Percentiles rank a stretch among this genome's conserved stretches.
phyloP scores from a whole-genome alignment of 2,113 vertebrate species.

The Corydoras sp. region DNA sequence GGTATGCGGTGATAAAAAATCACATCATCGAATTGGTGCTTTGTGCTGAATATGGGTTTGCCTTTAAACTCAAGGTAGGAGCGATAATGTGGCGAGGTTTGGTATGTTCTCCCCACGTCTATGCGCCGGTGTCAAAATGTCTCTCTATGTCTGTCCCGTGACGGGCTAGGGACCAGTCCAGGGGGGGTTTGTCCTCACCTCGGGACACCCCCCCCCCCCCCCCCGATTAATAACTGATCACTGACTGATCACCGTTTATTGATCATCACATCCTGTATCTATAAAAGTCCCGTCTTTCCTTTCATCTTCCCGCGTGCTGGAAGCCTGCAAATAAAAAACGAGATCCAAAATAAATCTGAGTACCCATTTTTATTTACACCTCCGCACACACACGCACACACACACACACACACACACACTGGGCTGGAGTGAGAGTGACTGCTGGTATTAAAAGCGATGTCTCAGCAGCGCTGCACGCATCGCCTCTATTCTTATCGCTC shows the following conservation, averaged over 20 bases:
- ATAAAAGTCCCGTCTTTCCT: neutral
- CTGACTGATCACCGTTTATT: neutral
- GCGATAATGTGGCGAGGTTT: no score
- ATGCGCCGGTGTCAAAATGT: no score
- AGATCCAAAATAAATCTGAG: slow-evolving; percentile 25
- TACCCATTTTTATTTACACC: slow-evolving; percentile 35
- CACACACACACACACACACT: slow-evolving; percentile 35
- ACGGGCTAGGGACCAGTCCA: no score
- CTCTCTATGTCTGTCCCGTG: no score
- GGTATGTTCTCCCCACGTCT: no score
- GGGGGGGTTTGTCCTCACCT: no score
- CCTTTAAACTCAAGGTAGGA: no score
- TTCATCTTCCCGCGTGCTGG: slow-evolving; percentile 1
- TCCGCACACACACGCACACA: slow-evolving; percentile 29
- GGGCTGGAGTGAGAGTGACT: slow-evolving; percentile 52
- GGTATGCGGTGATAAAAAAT: no score
- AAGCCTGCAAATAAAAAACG: slow-evolving; percentile 8
- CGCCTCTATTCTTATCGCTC: slow-evolving; percentile 74
- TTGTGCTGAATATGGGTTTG: no score
- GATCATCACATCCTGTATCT: neutral
- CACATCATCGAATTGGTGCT: no score
- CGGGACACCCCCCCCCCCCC: no score
- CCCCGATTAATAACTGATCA: no score
- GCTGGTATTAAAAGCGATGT: slow-evolving; percentile 66
- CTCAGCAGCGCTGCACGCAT: slow-evolving; percentile 67